These are phyloP conservation scores for Stercorarius parasiticus DNA, from an alignment of 2,113 vertebrate species.

Conservation along the genomic window DNA sequence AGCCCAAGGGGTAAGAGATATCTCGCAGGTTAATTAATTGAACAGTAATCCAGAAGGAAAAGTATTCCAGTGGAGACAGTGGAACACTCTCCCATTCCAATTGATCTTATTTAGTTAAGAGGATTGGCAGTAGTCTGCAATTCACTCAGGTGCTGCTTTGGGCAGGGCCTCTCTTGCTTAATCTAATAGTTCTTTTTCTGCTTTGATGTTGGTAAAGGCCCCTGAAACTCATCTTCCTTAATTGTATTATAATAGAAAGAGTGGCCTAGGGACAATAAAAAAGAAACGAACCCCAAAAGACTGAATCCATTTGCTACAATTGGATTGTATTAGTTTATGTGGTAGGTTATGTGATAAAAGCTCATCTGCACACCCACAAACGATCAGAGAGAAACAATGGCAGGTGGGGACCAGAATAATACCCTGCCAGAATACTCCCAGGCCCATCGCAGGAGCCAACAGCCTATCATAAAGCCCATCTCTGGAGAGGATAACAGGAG, in stretches of 20 bases:
- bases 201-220: slow-evolving; percentile 17
- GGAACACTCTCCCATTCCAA: slow-evolving; percentile 1
- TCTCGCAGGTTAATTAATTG: slow-evolving; percentile 39
- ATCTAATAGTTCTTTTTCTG: neutral
- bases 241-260: slow-evolving; percentile 25
- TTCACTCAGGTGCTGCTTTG: slow-evolving; percentile 41
- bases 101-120: slow-evolving; percentile 53
- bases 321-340: neutral
- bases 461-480: neutral
- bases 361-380: neutral
- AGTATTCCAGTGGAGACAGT: neutral
- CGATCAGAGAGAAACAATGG: neutral
- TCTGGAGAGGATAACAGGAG: neutral
- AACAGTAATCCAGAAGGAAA: slow-evolving; percentile 29
- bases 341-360: neutral
- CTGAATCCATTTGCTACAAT: neutral
- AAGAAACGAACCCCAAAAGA: neutral
- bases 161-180: slow-evolving; percentile 20
- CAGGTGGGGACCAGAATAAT: neutral
- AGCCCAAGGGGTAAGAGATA: neutral
- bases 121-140: slow-evolving; percentile 8
- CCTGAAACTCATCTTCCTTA: slow-evolving; percentile 36
- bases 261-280: neutral
- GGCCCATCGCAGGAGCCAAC: neutral
- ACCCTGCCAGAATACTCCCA: neutral